Percentiles rank a stretch among this genome's conserved stretches.
phyloP scores from a whole-genome alignment of 30 jellyfish, hydroid and myxozoan species.

The Chrysaora quinquecirrha region DNA sequence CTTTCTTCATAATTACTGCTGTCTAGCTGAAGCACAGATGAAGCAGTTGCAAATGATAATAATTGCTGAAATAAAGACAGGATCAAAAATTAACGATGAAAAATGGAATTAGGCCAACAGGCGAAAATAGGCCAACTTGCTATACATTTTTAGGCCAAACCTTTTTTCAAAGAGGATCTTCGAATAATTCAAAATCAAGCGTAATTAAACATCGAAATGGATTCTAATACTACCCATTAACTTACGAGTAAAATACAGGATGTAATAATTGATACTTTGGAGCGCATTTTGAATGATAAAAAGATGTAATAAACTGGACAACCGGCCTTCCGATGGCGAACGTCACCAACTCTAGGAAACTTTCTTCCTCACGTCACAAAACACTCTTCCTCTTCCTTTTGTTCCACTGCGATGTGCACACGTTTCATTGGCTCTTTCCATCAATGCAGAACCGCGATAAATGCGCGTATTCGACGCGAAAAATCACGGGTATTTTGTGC shows the following conservation, averaged over 20 bases:
- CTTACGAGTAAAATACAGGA: constrained; percentile 22
- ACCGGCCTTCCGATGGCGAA: too few species aligned
- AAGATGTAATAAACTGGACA: too few species aligned
- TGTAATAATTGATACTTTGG: neutral
- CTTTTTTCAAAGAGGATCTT: too few species aligned
- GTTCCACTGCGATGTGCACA: constrained; percentile 63
- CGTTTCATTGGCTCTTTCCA: constrained; percentile 59
- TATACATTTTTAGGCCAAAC: too few species aligned
- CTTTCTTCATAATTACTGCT: constrained; percentile 67
- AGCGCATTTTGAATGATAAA: constrained; percentile 7
- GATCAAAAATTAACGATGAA: neutral
- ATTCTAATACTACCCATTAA: too few species aligned
- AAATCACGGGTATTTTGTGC: neutral
- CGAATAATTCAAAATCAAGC: too few species aligned
- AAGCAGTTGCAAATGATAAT: neutral
- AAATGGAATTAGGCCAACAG: neutral
- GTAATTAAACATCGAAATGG: too few species aligned
- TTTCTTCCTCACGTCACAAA: too few species aligned
- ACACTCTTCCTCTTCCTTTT: constrained; percentile 2
- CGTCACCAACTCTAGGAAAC: too few species aligned
- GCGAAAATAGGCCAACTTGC: too few species aligned
- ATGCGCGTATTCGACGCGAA: neutral
- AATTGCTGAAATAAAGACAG: neutral
- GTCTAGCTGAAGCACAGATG: constrained; percentile 63
- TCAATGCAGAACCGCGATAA: constrained; percentile 5